These are phyloP conservation scores for Setipinna tenuifilis DNA, from an alignment of 2,797 vertebrate species.

Conservation along the genomic window DNA sequence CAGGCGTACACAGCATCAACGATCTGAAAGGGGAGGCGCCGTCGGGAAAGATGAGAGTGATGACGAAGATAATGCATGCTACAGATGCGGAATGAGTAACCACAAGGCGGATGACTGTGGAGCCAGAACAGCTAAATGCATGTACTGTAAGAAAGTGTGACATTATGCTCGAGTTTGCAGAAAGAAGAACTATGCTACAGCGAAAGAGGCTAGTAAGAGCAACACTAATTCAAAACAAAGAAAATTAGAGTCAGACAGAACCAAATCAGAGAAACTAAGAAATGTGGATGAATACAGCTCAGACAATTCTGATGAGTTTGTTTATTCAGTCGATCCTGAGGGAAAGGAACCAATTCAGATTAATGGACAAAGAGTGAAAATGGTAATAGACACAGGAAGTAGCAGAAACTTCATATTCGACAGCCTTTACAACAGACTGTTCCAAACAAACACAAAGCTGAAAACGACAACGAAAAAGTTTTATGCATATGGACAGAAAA, in stretches of 20 bases:
- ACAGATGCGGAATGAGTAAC: slow-evolving; percentile 38
- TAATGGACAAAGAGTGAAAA: slow-evolving; percentile 20
- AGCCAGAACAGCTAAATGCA: slow-evolving; percentile 36
- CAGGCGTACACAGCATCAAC: too few species aligned
- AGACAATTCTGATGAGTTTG: neutral
- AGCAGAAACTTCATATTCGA: slow-evolving; percentile 38
- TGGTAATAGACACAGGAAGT: slow-evolving; percentile 43
- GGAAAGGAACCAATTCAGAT: slow-evolving; percentile 11
- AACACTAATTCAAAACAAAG: too few species aligned
- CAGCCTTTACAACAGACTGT: slow-evolving; percentile 26
- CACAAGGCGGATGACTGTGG: slow-evolving; percentile 42
- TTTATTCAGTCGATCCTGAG: neutral
- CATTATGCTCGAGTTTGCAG: slow-evolving; percentile 24
- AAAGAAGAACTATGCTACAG: too few species aligned
- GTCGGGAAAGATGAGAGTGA: neutral
- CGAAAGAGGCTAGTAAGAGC: too few species aligned
- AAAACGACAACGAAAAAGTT: slow-evolving; percentile 36
- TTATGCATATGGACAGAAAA: slow-evolving; percentile 34
- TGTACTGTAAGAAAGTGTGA: slow-evolving; percentile 35
- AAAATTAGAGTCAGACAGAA: neutral
- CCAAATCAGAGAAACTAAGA: neutral
- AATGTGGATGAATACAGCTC: neutral
- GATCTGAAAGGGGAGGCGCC: too few species aligned
- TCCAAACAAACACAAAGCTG: slow-evolving; percentile 16
- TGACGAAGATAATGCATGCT: neutral